Evolutionary conservation across 1,140 invertebrate genomes (phyloP).

Genomic region (Babylonia areolata): DNA sequence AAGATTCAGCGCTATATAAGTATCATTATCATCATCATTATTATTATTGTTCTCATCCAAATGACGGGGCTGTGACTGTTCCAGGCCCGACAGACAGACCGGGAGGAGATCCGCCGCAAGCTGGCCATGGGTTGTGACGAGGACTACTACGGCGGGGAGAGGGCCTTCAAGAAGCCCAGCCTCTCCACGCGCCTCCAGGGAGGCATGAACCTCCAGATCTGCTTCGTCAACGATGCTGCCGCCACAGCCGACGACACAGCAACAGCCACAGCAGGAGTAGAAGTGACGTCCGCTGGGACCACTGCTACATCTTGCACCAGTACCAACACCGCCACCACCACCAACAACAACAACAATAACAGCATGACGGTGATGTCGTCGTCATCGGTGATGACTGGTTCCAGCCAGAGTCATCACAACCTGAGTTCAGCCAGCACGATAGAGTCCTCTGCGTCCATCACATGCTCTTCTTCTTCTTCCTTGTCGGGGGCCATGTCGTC

Average conservation of each 20-base stretch:
- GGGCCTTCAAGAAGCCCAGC: constrained; percentile 86
- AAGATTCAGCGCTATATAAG: too few relatives aligned
- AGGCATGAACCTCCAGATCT: constrained; percentile 93
- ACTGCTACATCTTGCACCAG: too few relatives aligned
- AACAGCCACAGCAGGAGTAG: constrained; percentile 28
- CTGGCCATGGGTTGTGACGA: constrained; percentile 90
- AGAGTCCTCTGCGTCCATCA: too few relatives aligned
- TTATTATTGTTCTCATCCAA: too few relatives aligned
- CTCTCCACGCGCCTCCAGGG: constrained; percentile 84
- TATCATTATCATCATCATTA: too few relatives aligned
- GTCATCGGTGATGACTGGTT: background rate
- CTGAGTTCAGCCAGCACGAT: background rate
- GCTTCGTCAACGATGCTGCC: constrained; percentile 95
- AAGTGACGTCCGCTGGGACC: constrained; percentile 19
- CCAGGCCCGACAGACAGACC: constrained; percentile 82
- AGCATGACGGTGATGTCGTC: background rate
- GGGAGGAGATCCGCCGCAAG: constrained; percentile 92
- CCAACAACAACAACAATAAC: background rate
- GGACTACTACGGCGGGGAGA: constrained; percentile 84
- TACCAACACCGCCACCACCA: background rate
- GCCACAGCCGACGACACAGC: constrained; percentile 79
- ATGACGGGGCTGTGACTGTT: too few relatives aligned
- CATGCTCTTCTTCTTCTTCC: background rate
- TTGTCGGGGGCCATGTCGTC: background rate
- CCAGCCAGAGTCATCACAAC: constrained; percentile 31